phyloP scores from a whole-genome alignment of 2,888 invertebrate species.

The Leptura quadrifasciata region DNA sequence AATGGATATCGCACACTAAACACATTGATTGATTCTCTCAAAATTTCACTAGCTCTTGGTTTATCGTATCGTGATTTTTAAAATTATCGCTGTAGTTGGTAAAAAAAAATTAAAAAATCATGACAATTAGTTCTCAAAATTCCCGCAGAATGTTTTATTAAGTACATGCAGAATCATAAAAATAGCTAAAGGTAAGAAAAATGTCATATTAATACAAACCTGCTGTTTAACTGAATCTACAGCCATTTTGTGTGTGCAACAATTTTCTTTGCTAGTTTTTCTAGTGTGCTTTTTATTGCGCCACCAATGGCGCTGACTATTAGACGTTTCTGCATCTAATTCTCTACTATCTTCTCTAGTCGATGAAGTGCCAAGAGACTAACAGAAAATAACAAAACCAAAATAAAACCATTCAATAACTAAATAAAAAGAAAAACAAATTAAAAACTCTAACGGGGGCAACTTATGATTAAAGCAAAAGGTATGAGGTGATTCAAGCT shows the following conservation, averaged over 20 bases:
- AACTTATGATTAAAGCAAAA: neutral
- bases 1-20: too few relatives aligned
- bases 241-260: slow-evolving; percentile 60
- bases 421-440: slow-evolving; percentile 46
- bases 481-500: neutral
- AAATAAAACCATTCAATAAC: slow-evolving; percentile 55
- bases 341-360: slow-evolving; percentile 58
- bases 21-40: too few relatives aligned
- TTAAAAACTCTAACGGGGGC: slow-evolving; percentile 14
- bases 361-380: slow-evolving; percentile 63
- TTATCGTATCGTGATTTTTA: too few relatives aligned
- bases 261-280: slow-evolving; percentile 60
- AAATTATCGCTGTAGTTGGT: neutral
- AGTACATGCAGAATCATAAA: neutral
- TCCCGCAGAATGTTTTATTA: neutral
- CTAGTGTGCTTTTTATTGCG: slow-evolving; percentile 61
- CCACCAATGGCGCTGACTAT: slow-evolving; percentile 64
- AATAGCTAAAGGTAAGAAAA: neutral
- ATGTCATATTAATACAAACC: slow-evolving; percentile 60
- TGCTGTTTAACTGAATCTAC: slow-evolving; percentile 68
- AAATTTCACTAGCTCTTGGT: too few relatives aligned
- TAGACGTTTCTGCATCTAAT: slow-evolving; percentile 61
- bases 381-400: slow-evolving; percentile 60
- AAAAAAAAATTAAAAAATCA: neutral
- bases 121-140: neutral